These are phyloP conservation scores for Zingel zingel DNA, from an alignment of 2,113 vertebrate species.

Conservation along the genomic window DNA sequence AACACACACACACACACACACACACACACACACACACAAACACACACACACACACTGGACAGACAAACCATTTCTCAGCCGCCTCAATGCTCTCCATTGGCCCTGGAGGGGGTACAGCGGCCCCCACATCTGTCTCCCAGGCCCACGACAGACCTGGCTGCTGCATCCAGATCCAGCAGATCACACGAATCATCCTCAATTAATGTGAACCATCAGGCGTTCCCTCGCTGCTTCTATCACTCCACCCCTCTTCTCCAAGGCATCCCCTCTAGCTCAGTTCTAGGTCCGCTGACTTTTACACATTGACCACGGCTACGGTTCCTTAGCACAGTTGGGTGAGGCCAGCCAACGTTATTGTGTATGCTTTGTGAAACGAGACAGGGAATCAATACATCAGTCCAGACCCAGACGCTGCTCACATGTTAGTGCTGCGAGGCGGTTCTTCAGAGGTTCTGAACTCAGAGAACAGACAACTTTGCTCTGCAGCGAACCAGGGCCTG, in stretches of 20 bases:
- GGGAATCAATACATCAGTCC: conserved; percentile 76
- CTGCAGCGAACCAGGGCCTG: conserved; percentile 54
- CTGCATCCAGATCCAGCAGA: conserved; percentile 71
- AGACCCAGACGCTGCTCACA: conserved; percentile 65
- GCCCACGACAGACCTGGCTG: conserved; percentile 76
- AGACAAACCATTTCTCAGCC: conserved; percentile 77
- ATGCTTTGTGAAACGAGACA: conserved; percentile 74
- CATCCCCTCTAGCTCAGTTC: conserved; percentile 66
- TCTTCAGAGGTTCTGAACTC: conserved; percentile 74
- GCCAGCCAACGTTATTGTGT: conserved; percentile 59
- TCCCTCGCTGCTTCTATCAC: conserved; percentile 64
- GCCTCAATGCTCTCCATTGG: conserved; percentile 76
- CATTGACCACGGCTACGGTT: conserved; percentile 63
- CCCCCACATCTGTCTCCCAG: conserved; percentile 86
- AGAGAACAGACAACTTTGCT: conserved; percentile 56
- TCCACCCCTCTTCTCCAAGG: conserved; percentile 69
- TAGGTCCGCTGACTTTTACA: conserved; percentile 71
- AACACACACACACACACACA: conserved; percentile 33
- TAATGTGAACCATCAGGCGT: conserved; percentile 80
- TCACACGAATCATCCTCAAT: conserved; percentile 83
- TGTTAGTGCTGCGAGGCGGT: conserved; percentile 65
- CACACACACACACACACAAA: conserved; percentile 5
- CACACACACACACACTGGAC: conserved; percentile 50
- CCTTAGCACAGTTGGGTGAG: conserved; percentile 70
- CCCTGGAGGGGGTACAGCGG: conserved; percentile 75